Percentiles rank a stretch among this genome's conserved stretches.
Conservation (phyloP, 2,797 vertebrate species). For the Netta rufina region DNA sequence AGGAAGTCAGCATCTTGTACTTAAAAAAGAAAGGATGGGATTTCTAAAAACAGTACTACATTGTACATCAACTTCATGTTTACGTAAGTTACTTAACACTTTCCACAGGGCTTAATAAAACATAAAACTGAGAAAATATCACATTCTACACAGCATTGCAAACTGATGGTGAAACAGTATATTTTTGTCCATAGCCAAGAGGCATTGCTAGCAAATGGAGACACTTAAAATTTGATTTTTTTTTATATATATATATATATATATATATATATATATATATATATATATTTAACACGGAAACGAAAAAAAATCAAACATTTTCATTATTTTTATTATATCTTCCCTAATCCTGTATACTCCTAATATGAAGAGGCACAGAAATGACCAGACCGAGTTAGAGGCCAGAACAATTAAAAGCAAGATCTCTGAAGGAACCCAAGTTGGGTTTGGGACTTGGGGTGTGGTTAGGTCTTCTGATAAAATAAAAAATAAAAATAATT, state of each 20-base stretch:
- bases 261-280: too few relatives aligned
- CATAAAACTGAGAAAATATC: neutral
- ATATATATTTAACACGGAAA: neutral
- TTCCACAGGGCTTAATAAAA: neutral
- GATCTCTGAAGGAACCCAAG: neutral
- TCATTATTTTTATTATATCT: neutral
- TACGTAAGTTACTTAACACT: neutral
- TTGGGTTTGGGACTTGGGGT: neutral
- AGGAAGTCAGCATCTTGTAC: neutral
- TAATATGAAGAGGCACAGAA: neutral
- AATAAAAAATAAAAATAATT: neutral
- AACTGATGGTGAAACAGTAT: rapidly evolving
- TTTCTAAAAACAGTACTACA: neutral
- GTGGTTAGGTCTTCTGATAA: neutral
- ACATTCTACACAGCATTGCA: neutral
- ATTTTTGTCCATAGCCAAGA: neutral
- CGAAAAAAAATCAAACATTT: neutral
- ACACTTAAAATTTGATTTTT: neutral
- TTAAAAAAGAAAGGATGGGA: neutral
- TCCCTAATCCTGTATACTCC: neutral
- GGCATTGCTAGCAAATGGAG: neutral
- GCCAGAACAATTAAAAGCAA: neutral
- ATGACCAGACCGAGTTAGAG: neutral
- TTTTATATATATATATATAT: too few relatives aligned
- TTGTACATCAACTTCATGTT: neutral